Conservation (phyloP, 2,113 vertebrate species). For the Cisticola juncidis region DNA sequence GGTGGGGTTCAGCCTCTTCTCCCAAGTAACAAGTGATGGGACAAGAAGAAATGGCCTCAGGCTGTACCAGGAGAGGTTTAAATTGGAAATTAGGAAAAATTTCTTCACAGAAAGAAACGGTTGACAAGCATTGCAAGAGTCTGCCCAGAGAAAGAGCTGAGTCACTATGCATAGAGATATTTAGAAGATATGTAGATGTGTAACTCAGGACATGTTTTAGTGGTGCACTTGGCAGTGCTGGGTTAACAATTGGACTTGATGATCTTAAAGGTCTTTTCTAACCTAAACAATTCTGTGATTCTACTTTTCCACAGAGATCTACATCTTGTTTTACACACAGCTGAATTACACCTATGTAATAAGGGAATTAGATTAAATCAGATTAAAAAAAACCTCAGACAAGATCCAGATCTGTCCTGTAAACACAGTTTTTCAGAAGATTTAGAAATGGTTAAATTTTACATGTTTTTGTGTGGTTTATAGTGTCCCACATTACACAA, state of each 20-base stretch:
- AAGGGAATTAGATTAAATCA: background rate
- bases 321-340: background rate
- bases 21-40: background rate
- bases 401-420: background rate
- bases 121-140: background rate
- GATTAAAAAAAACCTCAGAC: background rate
- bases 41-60: background rate
- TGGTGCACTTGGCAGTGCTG: background rate
- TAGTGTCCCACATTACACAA: background rate
- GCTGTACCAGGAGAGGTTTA: background rate
- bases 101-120: background rate
- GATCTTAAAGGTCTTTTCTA: background rate
- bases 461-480: background rate
- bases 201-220: background rate
- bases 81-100: background rate
- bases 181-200: background rate
- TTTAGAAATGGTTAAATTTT: background rate
- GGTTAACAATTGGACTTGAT: background rate
- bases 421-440: background rate
- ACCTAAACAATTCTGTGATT: background rate
- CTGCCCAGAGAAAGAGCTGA: background rate
- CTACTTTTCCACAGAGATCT: background rate
- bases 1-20: accelerated
- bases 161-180: background rate
- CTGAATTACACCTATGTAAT: background rate